A percentile compares a stretch with the other conserved stretches of the same genome.
phyloP scores from a whole-genome alignment of 2,888 invertebrate genomes.

The Drosophila lutescens region DNA sequence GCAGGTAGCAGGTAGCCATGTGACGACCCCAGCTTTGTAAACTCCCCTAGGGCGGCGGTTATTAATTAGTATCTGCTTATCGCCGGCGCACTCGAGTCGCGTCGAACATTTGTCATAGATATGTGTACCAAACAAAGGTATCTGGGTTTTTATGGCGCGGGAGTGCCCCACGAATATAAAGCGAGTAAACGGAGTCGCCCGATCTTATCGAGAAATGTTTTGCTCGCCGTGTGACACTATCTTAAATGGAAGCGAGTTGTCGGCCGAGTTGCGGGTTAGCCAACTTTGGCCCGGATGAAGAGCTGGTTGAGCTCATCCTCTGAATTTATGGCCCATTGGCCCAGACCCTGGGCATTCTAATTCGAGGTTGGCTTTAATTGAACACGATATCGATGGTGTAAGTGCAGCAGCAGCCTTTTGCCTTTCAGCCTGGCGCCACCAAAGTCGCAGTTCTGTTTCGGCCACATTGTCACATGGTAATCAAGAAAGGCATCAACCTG shows the following conservation, averaged over 20 bases:
- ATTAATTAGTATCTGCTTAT: slow-evolving; percentile 78
- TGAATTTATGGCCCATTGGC: slow-evolving; percentile 57
- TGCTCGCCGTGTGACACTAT: slow-evolving; percentile 63
- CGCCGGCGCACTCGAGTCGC: slow-evolving; percentile 62
- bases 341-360: slow-evolving; percentile 27
- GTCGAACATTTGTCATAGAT: slow-evolving; percentile 61
- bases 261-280: slow-evolving; percentile 17
- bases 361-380: slow-evolving; percentile 60
- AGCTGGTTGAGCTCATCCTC: slow-evolving; percentile 56
- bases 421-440: slow-evolving; percentile 42
- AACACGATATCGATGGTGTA: slow-evolving; percentile 69
- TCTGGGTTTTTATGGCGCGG: slow-evolving; percentile 52
- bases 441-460: slow-evolving; percentile 9
- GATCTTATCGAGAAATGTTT: slow-evolving; percentile 63
- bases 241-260: slow-evolving; percentile 52
- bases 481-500: slow-evolving; percentile 66
- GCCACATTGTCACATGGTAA: slow-evolving; percentile 59
- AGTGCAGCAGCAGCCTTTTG: slow-evolving; percentile 27
- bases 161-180: slow-evolving; percentile 43
- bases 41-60: slow-evolving; percentile 46
- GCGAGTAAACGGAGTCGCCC: slow-evolving; percentile 26
- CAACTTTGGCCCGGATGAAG: slow-evolving; percentile 8
- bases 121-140: slow-evolving; percentile 43
- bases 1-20: slow-evolving; percentile 46
- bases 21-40: slow-evolving; percentile 51